A percentile compares a stretch with the other conserved stretches of the same genome.
These are phyloP conservation scores for Gobionotothen gibberifrons DNA, from an alignment of 2,797 vertebrate genomes.

Conservation along the genomic window DNA sequence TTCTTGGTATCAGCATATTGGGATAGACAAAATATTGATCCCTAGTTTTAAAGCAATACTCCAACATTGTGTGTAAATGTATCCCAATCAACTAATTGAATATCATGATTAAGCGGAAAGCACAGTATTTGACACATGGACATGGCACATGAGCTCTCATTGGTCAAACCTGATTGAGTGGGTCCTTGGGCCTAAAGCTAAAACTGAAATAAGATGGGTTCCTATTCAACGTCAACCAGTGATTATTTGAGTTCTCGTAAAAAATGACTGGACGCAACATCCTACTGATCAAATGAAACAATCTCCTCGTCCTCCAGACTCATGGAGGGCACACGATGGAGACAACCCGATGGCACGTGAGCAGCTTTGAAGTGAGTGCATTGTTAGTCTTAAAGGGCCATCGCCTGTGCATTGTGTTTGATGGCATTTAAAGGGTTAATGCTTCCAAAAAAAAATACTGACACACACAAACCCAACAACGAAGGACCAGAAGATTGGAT, in stretches of 20 bases:
- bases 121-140: constrained; percentile 22
- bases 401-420: constrained; percentile 76
- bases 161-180: constrained; percentile 41
- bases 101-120: constrained; percentile 31
- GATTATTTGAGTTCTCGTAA: background rate
- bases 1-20: too few species aligned
- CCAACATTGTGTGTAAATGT: background rate
- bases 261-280: constrained; percentile 8
- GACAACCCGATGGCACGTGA: constrained; percentile 44
- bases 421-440: constrained; percentile 83
- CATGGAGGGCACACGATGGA: constrained; percentile 20
- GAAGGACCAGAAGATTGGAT: constrained; percentile 21
- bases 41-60: background rate
- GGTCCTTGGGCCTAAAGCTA: constrained; percentile 39
- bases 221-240: constrained; percentile 24
- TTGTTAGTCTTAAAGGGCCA: constrained; percentile 78
- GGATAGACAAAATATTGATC: too few species aligned
- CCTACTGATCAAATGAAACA: constrained; percentile 38
- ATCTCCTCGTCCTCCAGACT: constrained; percentile 32
- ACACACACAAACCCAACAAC: constrained; percentile 20
- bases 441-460: constrained; percentile 54
- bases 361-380: constrained; percentile 53
- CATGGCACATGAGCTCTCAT: constrained; percentile 38
- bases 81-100: constrained; percentile 4
- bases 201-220: constrained; percentile 24